Evolutionary conservation across 2,797 vertebrate genomes (phyloP).

Genomic region (Pseudochirops cupreus): DNA sequence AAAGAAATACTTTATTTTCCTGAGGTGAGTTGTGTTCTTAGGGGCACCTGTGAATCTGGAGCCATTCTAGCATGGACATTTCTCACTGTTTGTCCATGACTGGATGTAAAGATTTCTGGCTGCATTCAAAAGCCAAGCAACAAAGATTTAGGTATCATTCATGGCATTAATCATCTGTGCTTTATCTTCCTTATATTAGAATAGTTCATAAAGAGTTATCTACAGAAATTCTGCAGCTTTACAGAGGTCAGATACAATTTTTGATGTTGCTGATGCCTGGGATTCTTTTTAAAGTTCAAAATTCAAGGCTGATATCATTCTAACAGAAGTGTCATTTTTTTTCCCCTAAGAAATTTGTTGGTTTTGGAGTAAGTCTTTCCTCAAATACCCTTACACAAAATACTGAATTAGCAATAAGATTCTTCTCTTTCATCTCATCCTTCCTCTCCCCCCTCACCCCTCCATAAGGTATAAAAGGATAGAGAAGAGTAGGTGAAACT

Average conservation of each 20-base stretch:
- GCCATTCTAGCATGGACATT: background rate
- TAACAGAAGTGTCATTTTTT: background rate
- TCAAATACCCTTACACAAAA: constrained; percentile 22
- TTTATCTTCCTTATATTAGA: background rate
- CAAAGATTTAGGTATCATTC: background rate
- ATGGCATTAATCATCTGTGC: background rate
- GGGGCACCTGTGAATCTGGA: background rate
- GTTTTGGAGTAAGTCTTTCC: background rate
- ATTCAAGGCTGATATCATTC: background rate
- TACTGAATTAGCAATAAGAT: background rate
- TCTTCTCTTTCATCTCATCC: background rate
- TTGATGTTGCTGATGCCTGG: background rate
- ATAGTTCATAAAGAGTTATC: background rate
- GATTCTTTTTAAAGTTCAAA: constrained; percentile 38
- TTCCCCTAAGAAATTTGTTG: background rate
- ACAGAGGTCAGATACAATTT: background rate
- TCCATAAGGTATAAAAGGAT: background rate
- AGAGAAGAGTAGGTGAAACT: background rate
- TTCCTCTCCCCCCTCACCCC: background rate
- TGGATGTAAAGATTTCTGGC: background rate
- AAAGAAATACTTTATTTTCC: background rate
- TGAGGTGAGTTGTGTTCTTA: background rate
- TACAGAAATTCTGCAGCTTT: background rate
- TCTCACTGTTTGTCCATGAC: background rate
- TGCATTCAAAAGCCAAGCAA: background rate